A percentile compares a stretch with the other conserved stretches of the same genome.
These are phyloP conservation scores for Dipus sagitta DNA, from an alignment of 2,797 vertebrate genomes.

Conservation along the genomic window DNA sequence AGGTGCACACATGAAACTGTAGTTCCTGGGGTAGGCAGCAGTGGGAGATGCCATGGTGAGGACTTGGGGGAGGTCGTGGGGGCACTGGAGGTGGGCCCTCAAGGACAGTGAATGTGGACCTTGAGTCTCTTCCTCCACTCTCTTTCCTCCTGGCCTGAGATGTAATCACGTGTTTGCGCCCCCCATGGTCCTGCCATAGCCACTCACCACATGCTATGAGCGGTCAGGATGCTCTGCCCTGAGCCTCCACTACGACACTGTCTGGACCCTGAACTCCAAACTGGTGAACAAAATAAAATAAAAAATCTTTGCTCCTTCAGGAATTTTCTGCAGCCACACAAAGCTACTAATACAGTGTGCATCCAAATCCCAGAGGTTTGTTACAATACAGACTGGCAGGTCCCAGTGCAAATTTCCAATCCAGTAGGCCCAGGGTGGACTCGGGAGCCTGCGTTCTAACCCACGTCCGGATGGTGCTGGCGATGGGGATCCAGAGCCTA, in stretches of 20 bases:
- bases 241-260: not conserved
- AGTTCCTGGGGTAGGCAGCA: not conserved
- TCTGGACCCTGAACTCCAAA: not conserved
- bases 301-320: not conserved
- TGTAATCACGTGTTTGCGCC: not conserved
- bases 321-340: not conserved
- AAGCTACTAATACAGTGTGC: not conserved
- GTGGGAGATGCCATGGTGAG: not conserved
- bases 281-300: not conserved
- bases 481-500: not conserved
- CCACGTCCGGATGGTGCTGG: not conserved
- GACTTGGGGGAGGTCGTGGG: not conserved
- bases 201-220: not conserved
- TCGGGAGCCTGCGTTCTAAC: conserved; percentile 24
- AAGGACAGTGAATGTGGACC: too few species aligned
- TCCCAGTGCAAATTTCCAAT: conserved; percentile 9
- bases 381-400: not conserved
- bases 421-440: not conserved
- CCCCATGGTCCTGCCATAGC: not conserved
- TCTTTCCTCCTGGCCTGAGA: too few species aligned
- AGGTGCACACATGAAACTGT: too few species aligned
- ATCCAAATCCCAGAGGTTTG: not conserved
- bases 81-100: not conserved
- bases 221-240: too few species aligned
- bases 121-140: too few species aligned